Percentiles rank a stretch among this genome's conserved stretches.
Conservation (phyloP, 1,140 invertebrate genomes). For the Diplogasteroides magnus region DNA sequence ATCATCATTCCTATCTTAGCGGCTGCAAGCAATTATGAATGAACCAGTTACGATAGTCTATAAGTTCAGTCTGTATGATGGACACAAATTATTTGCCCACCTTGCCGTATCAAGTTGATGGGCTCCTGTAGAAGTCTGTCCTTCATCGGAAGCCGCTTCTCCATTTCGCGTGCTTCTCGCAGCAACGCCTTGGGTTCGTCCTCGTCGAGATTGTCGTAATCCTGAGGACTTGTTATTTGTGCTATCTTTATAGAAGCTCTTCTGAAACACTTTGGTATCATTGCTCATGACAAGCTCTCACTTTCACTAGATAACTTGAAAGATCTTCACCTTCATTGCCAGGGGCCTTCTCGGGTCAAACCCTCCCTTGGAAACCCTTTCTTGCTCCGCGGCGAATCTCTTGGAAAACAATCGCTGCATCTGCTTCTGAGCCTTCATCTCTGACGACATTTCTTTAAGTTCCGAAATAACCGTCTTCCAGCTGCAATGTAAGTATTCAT, state of each 20-base stretch:
- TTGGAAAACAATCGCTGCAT: constrained; percentile 28
- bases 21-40: too few relatives aligned
- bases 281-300: background rate
- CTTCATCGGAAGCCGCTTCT: constrained; percentile 10
- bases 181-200: constrained; percentile 5
- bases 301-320: too few relatives aligned
- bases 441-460: constrained; percentile 18
- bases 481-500: too few relatives aligned
- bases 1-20: constrained; percentile 25
- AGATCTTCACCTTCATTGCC: background rate
- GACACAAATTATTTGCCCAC: background rate
- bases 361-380: background rate
- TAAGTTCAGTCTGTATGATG: too few relatives aligned
- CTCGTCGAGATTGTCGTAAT: constrained; percentile 2
- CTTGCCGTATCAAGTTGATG: constrained; percentile 21
- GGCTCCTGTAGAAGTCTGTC: constrained; percentile 5
- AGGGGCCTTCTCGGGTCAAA: background rate
- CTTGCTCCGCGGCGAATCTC: constrained; percentile 2
- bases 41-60: too few relatives aligned
- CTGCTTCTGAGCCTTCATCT: constrained; percentile 13
- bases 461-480: constrained; percentile 38
- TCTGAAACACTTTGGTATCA: background rate
- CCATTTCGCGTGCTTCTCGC: constrained; percentile 9
- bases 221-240: too few relatives aligned
- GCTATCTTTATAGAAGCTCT: too few relatives aligned